Conservation (phyloP, 2,797 vertebrate species). For the Menidia menidia region DNA sequence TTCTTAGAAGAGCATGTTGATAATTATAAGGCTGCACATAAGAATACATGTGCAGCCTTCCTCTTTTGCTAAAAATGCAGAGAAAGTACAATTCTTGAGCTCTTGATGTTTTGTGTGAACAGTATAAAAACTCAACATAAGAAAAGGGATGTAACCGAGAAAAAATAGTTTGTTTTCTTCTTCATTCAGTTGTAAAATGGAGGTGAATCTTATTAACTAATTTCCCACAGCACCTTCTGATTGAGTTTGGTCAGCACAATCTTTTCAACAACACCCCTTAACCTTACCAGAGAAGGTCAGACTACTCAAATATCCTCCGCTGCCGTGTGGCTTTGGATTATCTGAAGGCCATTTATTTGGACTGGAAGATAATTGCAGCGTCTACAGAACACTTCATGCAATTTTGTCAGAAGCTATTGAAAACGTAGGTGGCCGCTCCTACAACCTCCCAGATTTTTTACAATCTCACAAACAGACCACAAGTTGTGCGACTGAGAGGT, state of each 20-base stretch:
- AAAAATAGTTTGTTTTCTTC: neutral
- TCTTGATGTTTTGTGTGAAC: conserved; percentile 6
- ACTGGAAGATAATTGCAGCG: too few species aligned
- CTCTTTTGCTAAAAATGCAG: conserved; percentile 4
- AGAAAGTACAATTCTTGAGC: neutral
- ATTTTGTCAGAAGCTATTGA: too few species aligned
- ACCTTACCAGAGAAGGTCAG: conserved; percentile 48
- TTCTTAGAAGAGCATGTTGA: too few species aligned
- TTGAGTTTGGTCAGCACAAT: conserved; percentile 22
- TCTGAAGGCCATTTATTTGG: conserved; percentile 19
- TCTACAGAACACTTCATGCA: too few species aligned
- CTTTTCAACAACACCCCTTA: conserved; percentile 18
- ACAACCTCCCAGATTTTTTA: too few species aligned
- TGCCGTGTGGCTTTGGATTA: conserved; percentile 58
- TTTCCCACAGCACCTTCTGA: conserved; percentile 8
- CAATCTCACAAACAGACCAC: too few species aligned
- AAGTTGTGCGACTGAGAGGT: too few species aligned
- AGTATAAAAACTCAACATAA: neutral
- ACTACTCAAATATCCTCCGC: conserved; percentile 46
- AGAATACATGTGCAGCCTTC: neutral
- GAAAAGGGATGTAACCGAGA: neutral
- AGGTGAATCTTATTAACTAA: neutral
- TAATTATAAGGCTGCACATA: too few species aligned
- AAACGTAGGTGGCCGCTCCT: too few species aligned
- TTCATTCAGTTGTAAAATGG: neutral